Conservation (phyloP, 1,140 invertebrate genomes). For the Drosophila sechellia region DNA sequence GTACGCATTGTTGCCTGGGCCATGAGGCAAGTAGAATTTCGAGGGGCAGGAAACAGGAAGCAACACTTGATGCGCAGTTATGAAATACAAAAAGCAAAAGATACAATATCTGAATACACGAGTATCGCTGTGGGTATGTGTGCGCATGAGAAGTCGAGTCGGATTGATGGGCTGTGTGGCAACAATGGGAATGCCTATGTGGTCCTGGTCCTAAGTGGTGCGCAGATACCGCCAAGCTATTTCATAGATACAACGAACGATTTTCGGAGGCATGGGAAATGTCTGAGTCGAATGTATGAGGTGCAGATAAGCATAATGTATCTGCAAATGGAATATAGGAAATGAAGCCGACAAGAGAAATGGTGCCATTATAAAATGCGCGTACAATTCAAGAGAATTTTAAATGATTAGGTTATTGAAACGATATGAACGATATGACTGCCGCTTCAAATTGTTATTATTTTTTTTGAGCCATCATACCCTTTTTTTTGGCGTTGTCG, state of each 20-base stretch:
- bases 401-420: too few species aligned
- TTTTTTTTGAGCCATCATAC: not conserved
- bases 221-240: conserved; percentile 22
- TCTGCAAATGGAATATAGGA: conserved; percentile 15
- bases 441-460: too few species aligned
- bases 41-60: conserved; percentile 67
- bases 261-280: not conserved
- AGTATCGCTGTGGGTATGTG: not conserved
- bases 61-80: conserved; percentile 75
- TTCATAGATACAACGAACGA: conserved; percentile 17
- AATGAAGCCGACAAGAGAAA: not conserved
- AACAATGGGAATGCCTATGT: conserved; percentile 47
- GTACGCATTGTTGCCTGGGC: conserved; percentile 62
- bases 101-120: conserved; percentile 31
- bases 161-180: conserved; percentile 44
- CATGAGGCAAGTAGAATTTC: conserved; percentile 28
- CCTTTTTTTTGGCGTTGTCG: conserved; percentile 14
- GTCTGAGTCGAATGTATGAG: conserved; percentile 3
- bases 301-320: conserved; percentile 36
- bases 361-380: not conserved
- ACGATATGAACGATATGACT: too few species aligned
- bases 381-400: not conserved
- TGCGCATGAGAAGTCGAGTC: conserved; percentile 2
- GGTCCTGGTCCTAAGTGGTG: conserved; percentile 31
- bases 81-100: conserved; percentile 48